Evolutionary conservation across 1,140 invertebrate genomes (phyloP).

Genomic region (Drosophila chauvacae): DNA sequence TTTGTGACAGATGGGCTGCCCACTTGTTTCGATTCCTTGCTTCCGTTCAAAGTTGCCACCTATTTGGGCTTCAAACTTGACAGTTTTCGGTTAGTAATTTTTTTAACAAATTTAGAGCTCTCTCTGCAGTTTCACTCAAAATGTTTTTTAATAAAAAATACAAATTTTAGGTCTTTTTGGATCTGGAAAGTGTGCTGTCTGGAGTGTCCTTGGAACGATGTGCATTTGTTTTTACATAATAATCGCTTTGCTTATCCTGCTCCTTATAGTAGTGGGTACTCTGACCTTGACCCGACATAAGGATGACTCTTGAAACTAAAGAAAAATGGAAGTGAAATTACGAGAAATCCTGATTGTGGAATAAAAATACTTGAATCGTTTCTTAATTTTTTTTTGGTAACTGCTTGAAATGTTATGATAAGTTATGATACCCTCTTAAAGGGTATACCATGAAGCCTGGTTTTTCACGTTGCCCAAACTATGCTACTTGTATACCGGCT

Average conservation of each 20-base stretch:
- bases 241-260: not conserved
- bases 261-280: not conserved
- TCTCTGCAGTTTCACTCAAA: slow-evolving; percentile 1
- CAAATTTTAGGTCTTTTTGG: not conserved
- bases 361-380: not conserved
- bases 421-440: not conserved
- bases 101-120: not conserved
- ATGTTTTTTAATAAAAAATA: not conserved
- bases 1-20: not conserved
- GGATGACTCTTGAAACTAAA: not conserved
- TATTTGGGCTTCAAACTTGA: no score
- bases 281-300: not conserved
- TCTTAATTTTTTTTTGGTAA: not conserved
- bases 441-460: slow-evolving; percentile 48
- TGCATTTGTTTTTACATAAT: not conserved
- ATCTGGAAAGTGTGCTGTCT: not conserved
- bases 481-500: slow-evolving; percentile 34
- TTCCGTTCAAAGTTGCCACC: not conserved
- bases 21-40: not conserved
- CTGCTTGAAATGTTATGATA: no score
- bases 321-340: not conserved
- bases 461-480: slow-evolving; percentile 52
- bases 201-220: not conserved
- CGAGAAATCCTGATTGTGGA: not conserved
- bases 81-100: no score